Evolutionary conservation across 2,888 invertebrate genomes (phyloP).

Genomic region (Cancer borealis): DNA sequence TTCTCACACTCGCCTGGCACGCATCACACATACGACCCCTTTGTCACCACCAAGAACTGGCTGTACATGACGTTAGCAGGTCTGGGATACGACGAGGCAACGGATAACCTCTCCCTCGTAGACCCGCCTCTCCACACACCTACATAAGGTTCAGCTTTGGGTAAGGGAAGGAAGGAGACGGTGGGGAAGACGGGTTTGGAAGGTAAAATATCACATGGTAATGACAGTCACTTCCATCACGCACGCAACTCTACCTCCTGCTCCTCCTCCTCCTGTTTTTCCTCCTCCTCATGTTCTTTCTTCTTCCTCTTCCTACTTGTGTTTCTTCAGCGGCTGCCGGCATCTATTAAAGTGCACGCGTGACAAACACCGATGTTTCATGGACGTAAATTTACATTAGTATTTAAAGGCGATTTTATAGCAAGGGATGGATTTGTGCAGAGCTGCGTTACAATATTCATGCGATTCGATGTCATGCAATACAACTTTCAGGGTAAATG

Average conservation of each 20-base stretch:
- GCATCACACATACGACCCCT: no score
- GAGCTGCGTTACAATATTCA: background rate
- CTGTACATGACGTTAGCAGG: no score
- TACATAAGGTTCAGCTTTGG: no score
- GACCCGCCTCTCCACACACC: no score
- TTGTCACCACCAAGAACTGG: no score
- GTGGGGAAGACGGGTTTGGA: background rate
- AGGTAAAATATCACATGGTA: slow-evolving; percentile 27
- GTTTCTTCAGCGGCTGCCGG: slow-evolving; percentile 1
- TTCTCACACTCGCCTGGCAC: no score
- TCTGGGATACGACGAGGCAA: no score
- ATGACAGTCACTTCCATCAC: slow-evolving; percentile 27
- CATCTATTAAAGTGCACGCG: background rate
- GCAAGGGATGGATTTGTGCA: background rate
- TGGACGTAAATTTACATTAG: background rate
- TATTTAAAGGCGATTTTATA: background rate
- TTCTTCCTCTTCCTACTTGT: background rate
- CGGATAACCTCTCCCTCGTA: no score
- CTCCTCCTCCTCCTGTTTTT: background rate
- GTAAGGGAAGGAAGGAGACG: background rate
- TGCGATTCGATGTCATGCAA: background rate
- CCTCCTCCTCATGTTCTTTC: background rate
- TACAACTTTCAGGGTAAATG: background rate
- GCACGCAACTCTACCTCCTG: background rate
- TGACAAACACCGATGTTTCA: slow-evolving; percentile 12